Conservation (phyloP, 1,140 invertebrate species). For the Aricia agestis region DNA sequence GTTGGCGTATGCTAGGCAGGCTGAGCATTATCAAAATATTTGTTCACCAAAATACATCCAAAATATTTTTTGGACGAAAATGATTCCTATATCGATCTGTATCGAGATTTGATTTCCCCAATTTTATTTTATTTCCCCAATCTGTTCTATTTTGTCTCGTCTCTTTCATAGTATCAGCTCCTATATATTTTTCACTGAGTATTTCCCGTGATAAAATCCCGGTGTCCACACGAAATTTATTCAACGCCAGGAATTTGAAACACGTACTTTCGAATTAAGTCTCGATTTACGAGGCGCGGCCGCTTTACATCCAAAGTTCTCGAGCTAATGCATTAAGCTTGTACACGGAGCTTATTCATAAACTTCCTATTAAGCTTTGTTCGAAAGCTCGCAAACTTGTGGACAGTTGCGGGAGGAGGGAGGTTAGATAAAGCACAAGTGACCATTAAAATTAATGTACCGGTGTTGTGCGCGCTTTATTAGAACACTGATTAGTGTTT, state of each 20-base stretch:
- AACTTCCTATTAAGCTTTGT: slow-evolving; percentile 8
- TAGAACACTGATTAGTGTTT: neutral
- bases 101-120: too few species aligned
- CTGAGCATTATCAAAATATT: too few species aligned
- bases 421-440: neutral
- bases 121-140: too few species aligned
- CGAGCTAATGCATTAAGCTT: slow-evolving; percentile 10
- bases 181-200: neutral
- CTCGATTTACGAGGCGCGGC: slow-evolving; percentile 2
- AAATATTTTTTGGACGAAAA: too few species aligned
- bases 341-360: slow-evolving; percentile 7
- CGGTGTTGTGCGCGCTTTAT: neutral
- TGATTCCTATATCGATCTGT: too few species aligned
- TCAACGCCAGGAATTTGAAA: neutral
- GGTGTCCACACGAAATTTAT: neutral
- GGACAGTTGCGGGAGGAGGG: neutral
- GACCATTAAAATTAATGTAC: neutral
- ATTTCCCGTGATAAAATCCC: neutral
- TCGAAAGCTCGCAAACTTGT: slow-evolving; percentile 3
- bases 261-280: neutral
- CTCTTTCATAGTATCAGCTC: too few species aligned
- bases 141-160: too few species aligned
- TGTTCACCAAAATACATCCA: too few species aligned
- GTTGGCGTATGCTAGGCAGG: too few species aligned
- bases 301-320: neutral